Percentiles rank a stretch among this genome's conserved stretches.
phyloP scores from a whole-genome alignment of 2,113 vertebrate genomes.

The Aepyceros melampus region DNA sequence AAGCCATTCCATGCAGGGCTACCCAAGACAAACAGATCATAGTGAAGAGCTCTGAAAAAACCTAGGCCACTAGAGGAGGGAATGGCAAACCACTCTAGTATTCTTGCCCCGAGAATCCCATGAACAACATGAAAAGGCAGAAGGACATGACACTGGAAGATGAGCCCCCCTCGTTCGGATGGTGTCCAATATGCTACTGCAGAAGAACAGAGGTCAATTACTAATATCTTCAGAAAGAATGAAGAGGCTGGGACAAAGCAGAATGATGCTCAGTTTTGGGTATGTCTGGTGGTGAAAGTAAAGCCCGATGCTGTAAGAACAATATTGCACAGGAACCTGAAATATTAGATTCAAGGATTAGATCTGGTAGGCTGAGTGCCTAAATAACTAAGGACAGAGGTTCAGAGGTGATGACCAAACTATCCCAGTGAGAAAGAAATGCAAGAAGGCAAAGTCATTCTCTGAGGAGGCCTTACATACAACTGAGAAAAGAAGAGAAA shows the following conservation, averaged over 20 bases:
- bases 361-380: not conserved
- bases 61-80: not conserved
- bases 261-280: not conserved
- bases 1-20: not conserved
- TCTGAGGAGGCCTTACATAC: not conserved
- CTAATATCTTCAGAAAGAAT: not conserved
- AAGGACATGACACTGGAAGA: not conserved
- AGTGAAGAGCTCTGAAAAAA: not conserved
- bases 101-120: not conserved
- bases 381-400: not conserved
- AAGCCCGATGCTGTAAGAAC: not conserved
- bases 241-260: not conserved
- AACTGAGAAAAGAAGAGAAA: not conserved
- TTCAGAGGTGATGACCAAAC: not conserved
- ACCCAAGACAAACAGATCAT: not conserved
- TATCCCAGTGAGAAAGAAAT: not conserved
- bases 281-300: not conserved
- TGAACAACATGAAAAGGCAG: not conserved
- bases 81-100: not conserved
- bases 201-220: not conserved
- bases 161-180: rapidly evolving
- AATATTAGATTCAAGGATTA: not conserved
- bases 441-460: not conserved
- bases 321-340: not conserved
- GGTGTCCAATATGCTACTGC: not conserved